phyloP scores from a whole-genome alignment of 1,140 invertebrate genomes.

The Belonocnema kinseyi region DNA sequence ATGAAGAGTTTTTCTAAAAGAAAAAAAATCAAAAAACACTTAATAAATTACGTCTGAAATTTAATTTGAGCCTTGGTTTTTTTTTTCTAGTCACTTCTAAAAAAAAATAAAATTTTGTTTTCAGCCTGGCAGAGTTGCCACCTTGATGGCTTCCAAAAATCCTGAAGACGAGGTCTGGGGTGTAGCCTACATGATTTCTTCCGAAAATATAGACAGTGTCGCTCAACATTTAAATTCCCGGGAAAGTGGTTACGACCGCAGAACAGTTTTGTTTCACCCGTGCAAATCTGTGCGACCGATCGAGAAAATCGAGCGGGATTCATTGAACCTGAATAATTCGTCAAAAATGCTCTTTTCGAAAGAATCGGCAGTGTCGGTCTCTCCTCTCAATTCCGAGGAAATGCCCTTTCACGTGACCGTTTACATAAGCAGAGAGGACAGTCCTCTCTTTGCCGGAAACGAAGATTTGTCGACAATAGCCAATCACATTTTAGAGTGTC shows the following conservation, averaged over 20 bases:
- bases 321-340: constrained; percentile 36
- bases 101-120: too few relatives aligned
- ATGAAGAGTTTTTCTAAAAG: too few relatives aligned
- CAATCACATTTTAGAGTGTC: constrained; percentile 82
- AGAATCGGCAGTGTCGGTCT: constrained; percentile 42
- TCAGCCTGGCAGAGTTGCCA: constrained; percentile 93
- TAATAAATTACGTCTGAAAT: too few relatives aligned
- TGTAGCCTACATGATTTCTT: constrained; percentile 90
- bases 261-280: constrained; percentile 83
- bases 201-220: constrained; percentile 82
- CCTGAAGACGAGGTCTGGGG: constrained; percentile 87
- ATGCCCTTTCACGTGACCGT: constrained; percentile 84
- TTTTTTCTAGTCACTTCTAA: too few relatives aligned
- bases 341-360: constrained; percentile 38
- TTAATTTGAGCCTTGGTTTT: too few relatives aligned
- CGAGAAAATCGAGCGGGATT: constrained; percentile 46
- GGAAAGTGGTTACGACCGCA: constrained; percentile 91
- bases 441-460: constrained; percentile 86
- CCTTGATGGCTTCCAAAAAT: constrained; percentile 83
- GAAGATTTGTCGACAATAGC: constrained; percentile 87
- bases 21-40: too few relatives aligned
- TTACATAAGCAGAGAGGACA: constrained; percentile 88
- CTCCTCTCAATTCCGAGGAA: constrained; percentile 47
- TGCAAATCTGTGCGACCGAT: constrained; percentile 62
- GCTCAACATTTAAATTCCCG: constrained; percentile 89